A percentile compares a stretch with the other conserved stretches of the same genome.
These are phyloP conservation scores for Dasyurus viverrinus DNA, from an alignment of 2,113 vertebrate species.

Conservation along the genomic window DNA sequence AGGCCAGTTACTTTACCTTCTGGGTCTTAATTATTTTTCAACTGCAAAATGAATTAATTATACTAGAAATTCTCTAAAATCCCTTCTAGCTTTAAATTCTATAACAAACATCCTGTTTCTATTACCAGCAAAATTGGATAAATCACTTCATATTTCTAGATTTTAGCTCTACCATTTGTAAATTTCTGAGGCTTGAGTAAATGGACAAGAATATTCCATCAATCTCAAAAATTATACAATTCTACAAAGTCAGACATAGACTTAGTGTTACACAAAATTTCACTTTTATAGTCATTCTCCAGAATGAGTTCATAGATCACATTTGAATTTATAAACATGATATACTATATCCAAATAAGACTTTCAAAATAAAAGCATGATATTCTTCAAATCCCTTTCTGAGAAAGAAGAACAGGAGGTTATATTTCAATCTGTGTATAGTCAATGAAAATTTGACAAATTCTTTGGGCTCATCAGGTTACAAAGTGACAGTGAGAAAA, in stretches of 20 bases:
- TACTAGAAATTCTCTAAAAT: background rate
- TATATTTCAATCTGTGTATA: constrained; percentile 52
- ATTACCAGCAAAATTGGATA: no score
- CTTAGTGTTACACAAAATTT: background rate
- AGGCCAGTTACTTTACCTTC: background rate
- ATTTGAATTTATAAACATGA: constrained; percentile 69
- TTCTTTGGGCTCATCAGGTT: constrained; percentile 67
- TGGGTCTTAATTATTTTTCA: background rate
- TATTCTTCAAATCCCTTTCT: constrained; percentile 52
- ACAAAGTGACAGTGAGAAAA: constrained; percentile 72
- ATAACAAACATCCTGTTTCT: background rate
- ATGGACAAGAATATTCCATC: background rate
- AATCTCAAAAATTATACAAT: background rate
- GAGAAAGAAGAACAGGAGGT: constrained; percentile 55
- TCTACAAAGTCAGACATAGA: background rate
- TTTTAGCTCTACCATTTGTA: background rate
- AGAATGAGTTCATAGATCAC: constrained; percentile 52
- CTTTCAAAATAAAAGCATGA: constrained; percentile 63
- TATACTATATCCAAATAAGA: constrained; percentile 56
- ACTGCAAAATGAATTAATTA: background rate
- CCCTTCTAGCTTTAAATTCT: background rate
- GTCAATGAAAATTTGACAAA: constrained; percentile 71
- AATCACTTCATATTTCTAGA: background rate
- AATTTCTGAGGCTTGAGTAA: background rate
- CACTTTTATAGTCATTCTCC: no score